phyloP scores from a whole-genome alignment of 2,888 invertebrate species.

The Pammene aurita region DNA sequence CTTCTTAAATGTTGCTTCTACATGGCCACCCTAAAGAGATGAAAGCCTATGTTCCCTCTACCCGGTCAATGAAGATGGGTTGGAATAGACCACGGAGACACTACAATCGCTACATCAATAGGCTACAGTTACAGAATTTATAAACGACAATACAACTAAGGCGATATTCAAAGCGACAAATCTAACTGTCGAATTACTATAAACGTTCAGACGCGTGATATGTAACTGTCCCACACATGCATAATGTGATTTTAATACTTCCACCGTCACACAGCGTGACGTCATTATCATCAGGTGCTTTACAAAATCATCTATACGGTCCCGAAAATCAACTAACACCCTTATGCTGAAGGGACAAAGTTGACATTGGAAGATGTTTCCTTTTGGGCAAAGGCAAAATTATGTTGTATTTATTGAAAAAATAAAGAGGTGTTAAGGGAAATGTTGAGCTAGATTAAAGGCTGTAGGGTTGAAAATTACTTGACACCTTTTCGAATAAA shows the following conservation, averaged over 20 bases:
- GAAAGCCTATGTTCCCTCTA: no score
- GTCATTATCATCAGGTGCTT: conserved; percentile 67
- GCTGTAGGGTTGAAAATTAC: conserved; percentile 20
- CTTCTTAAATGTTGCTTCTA: no score
- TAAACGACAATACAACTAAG: not conserved
- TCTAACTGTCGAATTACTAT: conserved; percentile 53
- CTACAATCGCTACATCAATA: no score
- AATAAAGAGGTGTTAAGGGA: conserved; percentile 29
- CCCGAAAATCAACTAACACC: conserved; percentile 11
- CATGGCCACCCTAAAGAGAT: no score
- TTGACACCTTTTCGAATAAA: conserved; percentile 29
- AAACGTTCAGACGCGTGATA: conserved; percentile 66
- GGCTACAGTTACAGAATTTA: no score
- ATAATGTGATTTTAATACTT: conserved; percentile 81
- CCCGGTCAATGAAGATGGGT: no score
- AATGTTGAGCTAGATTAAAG: conserved; percentile 10
- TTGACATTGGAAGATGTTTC: conserved; percentile 43
- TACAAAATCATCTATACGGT: conserved; percentile 36
- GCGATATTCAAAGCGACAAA: not conserved
- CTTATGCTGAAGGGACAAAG: conserved; percentile 46
- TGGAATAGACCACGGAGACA: no score
- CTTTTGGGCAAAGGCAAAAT: not conserved
- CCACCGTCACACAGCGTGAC: conserved; percentile 70
- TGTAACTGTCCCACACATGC: conserved; percentile 68
- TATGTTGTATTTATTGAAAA: conserved; percentile 12